phyloP scores from a whole-genome alignment of 2,113 vertebrate species.

The Leucoraja erinaceus region DNA sequence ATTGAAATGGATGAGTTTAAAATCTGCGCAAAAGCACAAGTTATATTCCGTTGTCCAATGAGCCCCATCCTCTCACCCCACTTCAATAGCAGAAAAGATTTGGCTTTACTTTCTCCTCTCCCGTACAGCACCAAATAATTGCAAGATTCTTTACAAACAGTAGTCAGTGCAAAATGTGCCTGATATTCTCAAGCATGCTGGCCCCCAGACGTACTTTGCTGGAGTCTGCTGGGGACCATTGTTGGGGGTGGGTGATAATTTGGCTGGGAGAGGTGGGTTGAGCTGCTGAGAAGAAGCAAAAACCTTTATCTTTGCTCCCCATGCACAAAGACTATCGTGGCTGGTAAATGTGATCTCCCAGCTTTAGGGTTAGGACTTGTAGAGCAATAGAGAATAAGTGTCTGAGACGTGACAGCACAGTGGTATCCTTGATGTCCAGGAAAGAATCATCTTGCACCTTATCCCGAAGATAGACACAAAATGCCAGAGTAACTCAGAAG shows the following conservation, averaged over 20 bases:
- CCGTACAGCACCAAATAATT: background rate
- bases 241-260: background rate
- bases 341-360: background rate
- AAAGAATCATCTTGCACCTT: background rate
- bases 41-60: background rate
- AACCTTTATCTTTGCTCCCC: background rate
- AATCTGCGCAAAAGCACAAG: background rate
- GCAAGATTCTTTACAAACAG: background rate
- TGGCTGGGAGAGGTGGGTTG: too few relatives aligned
- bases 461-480: too few relatives aligned
- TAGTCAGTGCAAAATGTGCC: background rate
- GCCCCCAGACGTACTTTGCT: background rate
- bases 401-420: background rate
- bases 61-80: background rate
- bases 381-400: background rate
- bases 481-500: too few relatives aligned
- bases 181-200: background rate
- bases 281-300: background rate
- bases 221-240: background rate
- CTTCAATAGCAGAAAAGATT: background rate
- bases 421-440: background rate
- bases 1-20: background rate
- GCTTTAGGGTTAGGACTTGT: background rate
- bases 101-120: background rate
- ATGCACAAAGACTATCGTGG: background rate